Base-by-base conservation (phyloP, 2,113 vertebrate species). In the Salvator merianae region DNA sequence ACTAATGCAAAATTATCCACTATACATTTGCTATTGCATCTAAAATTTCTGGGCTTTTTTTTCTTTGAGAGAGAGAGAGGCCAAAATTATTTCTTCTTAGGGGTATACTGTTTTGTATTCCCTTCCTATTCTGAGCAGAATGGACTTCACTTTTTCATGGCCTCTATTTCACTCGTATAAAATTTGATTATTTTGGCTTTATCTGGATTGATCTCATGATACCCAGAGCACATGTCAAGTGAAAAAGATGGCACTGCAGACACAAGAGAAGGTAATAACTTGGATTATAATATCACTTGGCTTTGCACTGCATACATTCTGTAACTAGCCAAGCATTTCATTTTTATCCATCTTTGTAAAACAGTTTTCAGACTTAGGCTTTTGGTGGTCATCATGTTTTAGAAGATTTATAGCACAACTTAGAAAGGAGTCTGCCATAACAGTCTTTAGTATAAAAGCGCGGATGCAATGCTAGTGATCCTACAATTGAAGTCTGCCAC, bases 231-330 rank as follows among this genome's bases (percentile, higher is more conserved):
- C 38, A 55, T 89, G 73, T 30, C 34, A 84, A 3, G 5, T 85
- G 83, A 85, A 83, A 77, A 74, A 32, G 59, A 90, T 89, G 81
- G 7, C 2, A 53, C 59, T 88, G 85, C 79, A 30, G 72, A 24
- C 12, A 69, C 86, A 3, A 34, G 5, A 50, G 18, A 18, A 78
- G 2, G 38, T 26, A 91, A 84, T 71, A 84, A 13, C n/a, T 12
- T 73, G 36, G 20, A 71, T 84, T 77, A n/a, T 34, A 70, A 84
- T 62, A 38, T 34, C 40, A 79, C 88, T 28, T 70, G 82, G 13
- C 82, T 82, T 82, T 88, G 3, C 50, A 81, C 65, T 87, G 75
- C 55, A 22, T 86, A 2, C 1, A 34, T 1, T 65, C 86, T 88
- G 73, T 87, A 91, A 88, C 55, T 1, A 83, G 8, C 16, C 12